Evolutionary conservation across 2,113 vertebrate species (phyloP), one percentile per base, ranked within the genome.

Genomic region (Mormoops blainvillei): DNA sequence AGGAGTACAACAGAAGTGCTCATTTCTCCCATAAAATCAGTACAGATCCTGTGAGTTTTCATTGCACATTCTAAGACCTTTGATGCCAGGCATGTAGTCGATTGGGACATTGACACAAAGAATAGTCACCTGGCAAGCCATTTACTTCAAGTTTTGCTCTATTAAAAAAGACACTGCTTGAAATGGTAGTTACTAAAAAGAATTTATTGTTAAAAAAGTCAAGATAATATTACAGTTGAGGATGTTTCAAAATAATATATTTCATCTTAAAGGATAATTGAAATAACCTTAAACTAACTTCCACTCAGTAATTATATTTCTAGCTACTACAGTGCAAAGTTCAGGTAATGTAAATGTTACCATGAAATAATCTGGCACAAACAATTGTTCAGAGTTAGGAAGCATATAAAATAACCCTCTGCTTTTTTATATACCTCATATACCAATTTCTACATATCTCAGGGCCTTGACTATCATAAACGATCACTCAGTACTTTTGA

Each of bases 11-110:
- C 67, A 96, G 33, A 97, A 19, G 26, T 22, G 50, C 84, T 96
- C 50, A 15, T 68, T 73, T 31, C 74, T 92, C 31, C 65, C 82
- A 96, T 76, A 97, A 97, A 94, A 89, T n/a, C 36, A n/a, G 9
- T 86, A 96, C 41, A 28, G 41, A 89, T 93, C n/a, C 16, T 83
- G 5, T 4, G 73, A 50, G 19, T 78, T 93, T 77, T 89, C 50
- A 67, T 10, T 67, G 26, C 36, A 50, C 58, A 56, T 56, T 45
- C 24, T 87, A 67, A 83, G 50, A 74, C n/a, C 50, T 61, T 89
- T 78, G 56, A 7, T 83, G 31, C 38, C 24, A 78, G 16, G 33
- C 18, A 45, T 63, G n/a, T 15, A 13, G 43, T 65, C 28, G 61
- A 2, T 48, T 89, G 50, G 61, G 61, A 52, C 5, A 1, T 48